Percentiles rank a stretch among this genome's conserved stretches.
phyloP scores from a whole-genome alignment of 2,888 invertebrate species.

The Pyrrhosoma nymphula region DNA sequence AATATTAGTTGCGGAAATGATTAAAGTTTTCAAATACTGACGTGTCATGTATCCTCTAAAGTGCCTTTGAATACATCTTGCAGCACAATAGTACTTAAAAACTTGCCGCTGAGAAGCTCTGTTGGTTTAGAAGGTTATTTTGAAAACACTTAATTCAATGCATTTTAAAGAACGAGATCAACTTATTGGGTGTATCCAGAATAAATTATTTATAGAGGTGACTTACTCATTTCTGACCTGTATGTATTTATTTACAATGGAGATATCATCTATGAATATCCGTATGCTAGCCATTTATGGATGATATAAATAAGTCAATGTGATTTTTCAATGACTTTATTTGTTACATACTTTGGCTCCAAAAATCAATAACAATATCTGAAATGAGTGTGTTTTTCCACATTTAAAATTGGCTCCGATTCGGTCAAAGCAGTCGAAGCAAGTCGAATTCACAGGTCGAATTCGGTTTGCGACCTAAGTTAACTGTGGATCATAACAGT shows the following conservation, averaged over 20 bases:
- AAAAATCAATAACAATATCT: neutral
- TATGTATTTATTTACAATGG: neutral
- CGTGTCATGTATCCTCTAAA: slow-evolving; percentile 36
- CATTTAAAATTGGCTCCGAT: neutral
- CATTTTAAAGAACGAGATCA: too few species aligned
- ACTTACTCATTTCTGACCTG: slow-evolving; percentile 40
- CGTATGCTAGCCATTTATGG: neutral
- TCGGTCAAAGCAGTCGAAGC: neutral
- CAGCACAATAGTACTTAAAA: neutral
- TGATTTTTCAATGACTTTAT: too few species aligned
- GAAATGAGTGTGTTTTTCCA: neutral
- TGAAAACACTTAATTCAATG: too few species aligned
- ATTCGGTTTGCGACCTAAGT: neutral
- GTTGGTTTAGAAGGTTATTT: neutral
- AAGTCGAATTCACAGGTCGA: too few species aligned
- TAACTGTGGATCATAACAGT: too few species aligned
- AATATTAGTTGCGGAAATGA: neutral
- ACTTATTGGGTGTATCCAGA: too few species aligned
- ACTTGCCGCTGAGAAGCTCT: neutral
- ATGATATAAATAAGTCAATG: too few species aligned
- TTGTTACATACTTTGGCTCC: too few species aligned
- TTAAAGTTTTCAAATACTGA: slow-evolving; percentile 2
- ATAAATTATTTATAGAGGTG: too few species aligned
- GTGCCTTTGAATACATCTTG: slow-evolving; percentile 46
- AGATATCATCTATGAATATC: neutral